Evolutionary conservation across 2,797 vertebrate species (phyloP).

Genomic region (Schizothorax lantsangensis): DNA sequence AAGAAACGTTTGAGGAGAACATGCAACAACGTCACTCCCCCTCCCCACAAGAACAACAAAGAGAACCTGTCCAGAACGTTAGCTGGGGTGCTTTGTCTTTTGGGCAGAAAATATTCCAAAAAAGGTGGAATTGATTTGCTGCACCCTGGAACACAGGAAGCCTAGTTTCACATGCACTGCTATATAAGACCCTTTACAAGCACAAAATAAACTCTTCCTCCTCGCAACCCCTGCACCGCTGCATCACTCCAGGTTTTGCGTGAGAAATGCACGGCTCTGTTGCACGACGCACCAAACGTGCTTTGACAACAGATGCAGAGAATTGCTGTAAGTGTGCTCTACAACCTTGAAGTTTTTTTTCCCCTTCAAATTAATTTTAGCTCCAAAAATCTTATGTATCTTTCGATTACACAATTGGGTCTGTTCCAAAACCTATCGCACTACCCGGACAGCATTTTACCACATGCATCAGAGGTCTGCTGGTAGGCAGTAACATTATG

Average conservation of each 20-base stretch:
- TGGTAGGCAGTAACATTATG: neutral
- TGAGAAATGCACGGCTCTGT: slow-evolving; percentile 12
- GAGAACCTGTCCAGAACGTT: slow-evolving; percentile 77
- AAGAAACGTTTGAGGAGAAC: slow-evolving; percentile 83
- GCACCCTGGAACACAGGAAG: slow-evolving; percentile 83
- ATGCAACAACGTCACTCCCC: slow-evolving; percentile 90
- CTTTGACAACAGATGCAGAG: slow-evolving; percentile 55
- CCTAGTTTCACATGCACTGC: slow-evolving; percentile 86
- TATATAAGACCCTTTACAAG: slow-evolving; percentile 86
- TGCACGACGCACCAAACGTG: slow-evolving; percentile 8
- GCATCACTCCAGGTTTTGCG: slow-evolving; percentile 12
- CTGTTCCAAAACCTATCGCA: slow-evolving; percentile 13
- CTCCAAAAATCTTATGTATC: neutral
- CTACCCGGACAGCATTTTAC: neutral
- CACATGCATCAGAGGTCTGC: neutral
- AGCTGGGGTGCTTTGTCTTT: slow-evolving; percentile 67
- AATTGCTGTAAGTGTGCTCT: neutral
- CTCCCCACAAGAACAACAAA: slow-evolving; percentile 76
- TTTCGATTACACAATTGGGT: slow-evolving; percentile 7
- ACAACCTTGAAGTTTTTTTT: neutral
- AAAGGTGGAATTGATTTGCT: slow-evolving; percentile 81
- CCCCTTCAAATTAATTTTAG: neutral
- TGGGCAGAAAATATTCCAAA: slow-evolving; percentile 67
- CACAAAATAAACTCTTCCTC: slow-evolving; percentile 62
- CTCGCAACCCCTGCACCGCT: slow-evolving; percentile 7